Evolutionary conservation across 2,888 invertebrate species (phyloP), one percentile per base, ranked within the genome.

Genomic region (Cordilura impudica): DNA sequence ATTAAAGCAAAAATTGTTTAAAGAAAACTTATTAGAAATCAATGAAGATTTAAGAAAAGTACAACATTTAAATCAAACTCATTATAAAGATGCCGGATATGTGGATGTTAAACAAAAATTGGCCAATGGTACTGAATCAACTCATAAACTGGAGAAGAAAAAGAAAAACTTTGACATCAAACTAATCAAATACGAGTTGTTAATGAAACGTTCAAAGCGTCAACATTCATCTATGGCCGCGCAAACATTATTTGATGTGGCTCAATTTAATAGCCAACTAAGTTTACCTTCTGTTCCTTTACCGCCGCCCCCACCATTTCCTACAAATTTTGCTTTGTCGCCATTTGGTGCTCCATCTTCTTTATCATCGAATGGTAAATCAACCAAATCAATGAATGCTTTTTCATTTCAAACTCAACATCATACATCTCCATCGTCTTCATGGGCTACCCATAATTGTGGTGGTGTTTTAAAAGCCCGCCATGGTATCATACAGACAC

Each of bases 401-500:
- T 78, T 81, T 65, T 65, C 77, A 35, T 71, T 71, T 63, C 49
- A 65, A 61, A 74, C 21, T 14, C 71, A 61, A 70, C 69, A 70
- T 18, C 61, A 58, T 51, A 54, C 72, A 61, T 60, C 82, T 10
- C 35, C 73, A 12, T 47, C 77, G 26, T 35, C 74, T 18, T 29
- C 63, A 8, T 19, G 82, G 12, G 49, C 81, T 2, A 45, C 60
- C 8, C 51, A 82, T 10, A 72, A 81, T 49, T 95, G 95, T 85
- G 95, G 95, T 1, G 94, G 94, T 10, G 91, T 92, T 18, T 90
- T 94, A 54, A 93, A 92, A 51, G 92, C 92, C 5, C 91, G 92
- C 4, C 91, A 92, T 53, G 96, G 97, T 43, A 90, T 93, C 66
- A 93, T 97, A 58, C 93, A 94, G 81, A 96, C 96, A 12, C 97